Conservation (phyloP, 1,140 invertebrate genomes). For the Drosophila tropicalis region DNA sequence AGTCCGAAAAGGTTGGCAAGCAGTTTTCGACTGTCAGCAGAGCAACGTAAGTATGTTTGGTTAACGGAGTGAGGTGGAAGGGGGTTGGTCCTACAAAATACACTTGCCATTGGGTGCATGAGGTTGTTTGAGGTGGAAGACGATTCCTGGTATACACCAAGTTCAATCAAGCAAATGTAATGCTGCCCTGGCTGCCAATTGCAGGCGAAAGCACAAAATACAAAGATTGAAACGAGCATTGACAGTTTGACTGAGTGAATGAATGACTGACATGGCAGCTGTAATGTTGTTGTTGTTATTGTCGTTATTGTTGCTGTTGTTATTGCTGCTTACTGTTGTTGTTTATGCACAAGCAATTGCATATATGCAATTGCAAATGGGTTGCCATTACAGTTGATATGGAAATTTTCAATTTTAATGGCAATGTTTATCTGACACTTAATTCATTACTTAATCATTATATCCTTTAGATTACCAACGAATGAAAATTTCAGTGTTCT, state of each 20-base stretch:
- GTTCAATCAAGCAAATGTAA: slow-evolving; percentile 78
- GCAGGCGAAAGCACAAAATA: slow-evolving; percentile 68
- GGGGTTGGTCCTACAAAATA: not conserved
- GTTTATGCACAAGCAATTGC: slow-evolving; percentile 52
- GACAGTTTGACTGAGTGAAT: slow-evolving; percentile 69
- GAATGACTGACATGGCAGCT: slow-evolving; percentile 65
- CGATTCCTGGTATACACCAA: slow-evolving; percentile 30
- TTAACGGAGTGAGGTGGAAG: too few species aligned
- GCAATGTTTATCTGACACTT: too few species aligned
- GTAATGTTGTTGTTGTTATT: slow-evolving; percentile 34
- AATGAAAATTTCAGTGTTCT: too few species aligned
- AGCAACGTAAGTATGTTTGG: slow-evolving; percentile 1
- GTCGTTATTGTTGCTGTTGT: slow-evolving; percentile 22
- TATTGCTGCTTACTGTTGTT: slow-evolving; percentile 43
- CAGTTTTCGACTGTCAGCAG: slow-evolving; percentile 33
- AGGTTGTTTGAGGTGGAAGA: not conserved
- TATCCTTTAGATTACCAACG: too few species aligned
- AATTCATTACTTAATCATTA: too few species aligned
- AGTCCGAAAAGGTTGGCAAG: slow-evolving; percentile 32
- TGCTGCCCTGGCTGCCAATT: slow-evolving; percentile 68
- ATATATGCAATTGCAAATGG: slow-evolving; percentile 43
- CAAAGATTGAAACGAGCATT: slow-evolving; percentile 73
- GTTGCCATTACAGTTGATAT: slow-evolving; percentile 13
- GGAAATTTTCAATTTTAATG: not conserved
- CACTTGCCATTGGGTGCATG: not conserved